Percentiles rank a stretch among this genome's conserved stretches.
phyloP scores from a whole-genome alignment of 2,113 vertebrate genomes.

The Xiphophorus maculatus region DNA sequence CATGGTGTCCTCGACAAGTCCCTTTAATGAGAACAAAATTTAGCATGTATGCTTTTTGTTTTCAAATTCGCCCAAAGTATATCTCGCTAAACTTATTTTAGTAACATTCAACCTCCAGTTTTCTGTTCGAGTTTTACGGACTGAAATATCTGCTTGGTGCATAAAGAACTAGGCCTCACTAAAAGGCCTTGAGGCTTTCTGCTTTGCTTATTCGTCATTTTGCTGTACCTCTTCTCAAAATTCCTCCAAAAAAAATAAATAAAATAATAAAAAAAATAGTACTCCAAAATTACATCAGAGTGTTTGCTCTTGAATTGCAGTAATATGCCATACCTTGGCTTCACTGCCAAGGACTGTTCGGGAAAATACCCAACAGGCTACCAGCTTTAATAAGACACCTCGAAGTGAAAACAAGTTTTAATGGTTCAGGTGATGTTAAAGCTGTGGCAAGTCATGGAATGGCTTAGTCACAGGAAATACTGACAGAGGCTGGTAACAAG shows the following conservation, averaged over 20 bases:
- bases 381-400: background rate
- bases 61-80: background rate
- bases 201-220: no score
- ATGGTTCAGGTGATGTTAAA: background rate
- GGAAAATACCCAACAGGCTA: background rate
- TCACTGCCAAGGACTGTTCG: background rate
- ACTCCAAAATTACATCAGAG: background rate
- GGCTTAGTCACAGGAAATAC: background rate
- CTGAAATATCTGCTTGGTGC: background rate
- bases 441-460: background rate
- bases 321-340: background rate
- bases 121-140: background rate
- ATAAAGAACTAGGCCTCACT: background rate
- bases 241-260: background rate
- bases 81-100: background rate
- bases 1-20: slow-evolving; percentile 6
- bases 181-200: no score
- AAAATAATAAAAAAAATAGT: background rate
- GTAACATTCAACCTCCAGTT: background rate
- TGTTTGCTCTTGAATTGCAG: background rate
- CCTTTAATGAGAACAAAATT: background rate
- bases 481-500: background rate
- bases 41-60: background rate
- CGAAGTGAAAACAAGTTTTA: background rate
- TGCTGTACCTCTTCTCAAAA: no score